Base-by-base conservation (phyloP, 1,140 invertebrate genomes). In the Drosophila leontia region DNA sequence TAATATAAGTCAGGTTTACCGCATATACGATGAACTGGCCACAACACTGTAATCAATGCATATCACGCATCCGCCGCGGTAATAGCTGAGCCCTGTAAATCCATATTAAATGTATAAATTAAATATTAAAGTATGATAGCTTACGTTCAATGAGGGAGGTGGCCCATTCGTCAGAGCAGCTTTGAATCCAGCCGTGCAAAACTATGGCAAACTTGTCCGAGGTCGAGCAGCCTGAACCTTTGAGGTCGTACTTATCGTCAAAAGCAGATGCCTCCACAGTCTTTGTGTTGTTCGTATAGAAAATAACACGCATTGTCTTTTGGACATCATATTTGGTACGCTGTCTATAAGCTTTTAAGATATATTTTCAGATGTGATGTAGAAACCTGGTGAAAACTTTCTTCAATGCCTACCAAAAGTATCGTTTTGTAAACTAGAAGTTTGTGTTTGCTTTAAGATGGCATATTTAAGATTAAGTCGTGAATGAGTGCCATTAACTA, bases 111-210 rank as follows among this genome's bases (percentile, higher is more conserved):
- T 11, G 9, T n/a, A 37, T 23, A 11, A 13, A 53, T 35, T 6
- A 2, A 32, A 19, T 7, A 35, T 44, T 4, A 1, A 35, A 34
- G 51, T 19, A 23, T 26, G n/a, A 23, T 2, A 23, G 5, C 78
- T 76, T 80, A 92, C 92, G 83, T 47, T 91, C 79, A 60, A 91
- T 91, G 13, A 92, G 68, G 7, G 82, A 67, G 9, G 62, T 29
- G 1, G 92, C 69, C 92, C 92, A 93, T 37, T 87, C 77, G 34
- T 84, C 84, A 0, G 76, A 29, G 37, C 92, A 93, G 45, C 82
- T 91, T 63, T 92, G 91, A 32, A 78, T 85, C 92, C 92, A 93
- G 8, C 92, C 92, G 78, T 92, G 92, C 11, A 92, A 67, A 37
- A 93, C 60, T 48, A 93, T 82, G 12, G 92, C 74, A 62, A 85